Conservation (phyloP, 2,888 invertebrate species). For the Gisinianus flammeolus region DNA sequence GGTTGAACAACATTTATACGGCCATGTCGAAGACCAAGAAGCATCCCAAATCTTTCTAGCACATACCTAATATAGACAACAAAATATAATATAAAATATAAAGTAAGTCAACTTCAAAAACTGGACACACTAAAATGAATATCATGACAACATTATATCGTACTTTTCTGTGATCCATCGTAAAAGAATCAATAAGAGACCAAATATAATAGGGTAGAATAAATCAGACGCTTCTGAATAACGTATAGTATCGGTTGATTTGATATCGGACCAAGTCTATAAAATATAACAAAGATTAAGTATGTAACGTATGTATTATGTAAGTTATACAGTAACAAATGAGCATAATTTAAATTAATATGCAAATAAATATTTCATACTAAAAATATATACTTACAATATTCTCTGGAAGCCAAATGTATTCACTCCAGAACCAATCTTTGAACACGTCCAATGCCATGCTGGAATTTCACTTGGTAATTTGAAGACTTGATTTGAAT, state of each 20-base stretch:
- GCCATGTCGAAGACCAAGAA: constrained; percentile 22
- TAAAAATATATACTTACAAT: no score
- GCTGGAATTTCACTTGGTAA: background rate
- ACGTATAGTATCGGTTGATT: background rate
- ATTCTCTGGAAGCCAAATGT: constrained; percentile 30
- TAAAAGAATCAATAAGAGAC: background rate
- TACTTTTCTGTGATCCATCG: constrained; percentile 7
- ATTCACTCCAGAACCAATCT: constrained; percentile 28
- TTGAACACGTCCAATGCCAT: constrained; percentile 13
- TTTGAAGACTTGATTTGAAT: background rate
- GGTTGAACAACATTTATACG: background rate
- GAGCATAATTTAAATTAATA: no score
- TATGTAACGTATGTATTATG: no score
- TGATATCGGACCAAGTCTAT: constrained; percentile 35
- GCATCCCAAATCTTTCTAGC: constrained; percentile 18
- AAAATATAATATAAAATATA: background rate
- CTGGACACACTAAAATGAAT: background rate
- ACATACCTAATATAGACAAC: constrained; percentile 15
- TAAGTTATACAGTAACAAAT: no score
- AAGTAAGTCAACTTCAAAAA: background rate
- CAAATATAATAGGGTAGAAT: constrained; percentile 27
- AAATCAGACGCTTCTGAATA: constrained; percentile 31
- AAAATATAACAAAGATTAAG: no score
- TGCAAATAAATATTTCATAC: no score
- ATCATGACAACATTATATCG: background rate